Conservation (phyloP, 1,140 invertebrate species). For the Goniozus legneri region DNA sequence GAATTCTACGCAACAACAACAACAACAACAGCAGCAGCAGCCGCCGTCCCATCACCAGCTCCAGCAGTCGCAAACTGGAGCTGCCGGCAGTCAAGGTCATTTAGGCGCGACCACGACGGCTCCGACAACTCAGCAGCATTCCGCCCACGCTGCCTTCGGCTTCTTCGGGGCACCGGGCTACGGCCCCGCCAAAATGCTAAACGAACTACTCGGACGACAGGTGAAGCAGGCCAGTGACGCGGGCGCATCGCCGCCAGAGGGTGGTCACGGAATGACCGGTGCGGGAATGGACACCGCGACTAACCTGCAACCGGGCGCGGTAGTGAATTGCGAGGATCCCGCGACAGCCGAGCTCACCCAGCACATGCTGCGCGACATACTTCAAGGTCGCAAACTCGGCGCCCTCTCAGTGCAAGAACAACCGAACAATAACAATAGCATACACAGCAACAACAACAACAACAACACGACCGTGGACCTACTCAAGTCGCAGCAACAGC, state of each 20-base stretch:
- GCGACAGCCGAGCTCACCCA: conserved; percentile 67
- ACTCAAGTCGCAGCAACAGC: conserved; percentile 47
- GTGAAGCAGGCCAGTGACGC: conserved; percentile 69
- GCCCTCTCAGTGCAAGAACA: conserved; percentile 45
- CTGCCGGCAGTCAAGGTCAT: conserved; percentile 41
- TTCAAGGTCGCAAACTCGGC: conserved; percentile 74
- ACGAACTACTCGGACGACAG: conserved; percentile 75
- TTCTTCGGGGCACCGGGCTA: conserved; percentile 64
- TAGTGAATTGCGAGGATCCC: conserved; percentile 50
- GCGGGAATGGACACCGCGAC: conserved; percentile 46
- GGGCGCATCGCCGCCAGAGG: conserved; percentile 57
- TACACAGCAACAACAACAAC: conserved; percentile 54
- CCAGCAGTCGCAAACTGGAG: conserved; percentile 61
- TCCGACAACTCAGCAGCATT: conserved; percentile 47
- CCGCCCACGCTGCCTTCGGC: conserved; percentile 61
- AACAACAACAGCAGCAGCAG: conserved; percentile 15
- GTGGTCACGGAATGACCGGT: conserved; percentile 50
- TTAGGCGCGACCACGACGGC: conserved; percentile 45
- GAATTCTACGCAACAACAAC: conserved; percentile 17
- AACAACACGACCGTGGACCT: conserved; percentile 42
- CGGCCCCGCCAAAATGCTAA: conserved; percentile 79
- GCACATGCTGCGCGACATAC: conserved; percentile 78
- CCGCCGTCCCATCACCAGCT: conserved; percentile 36
- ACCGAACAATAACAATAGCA: conserved; percentile 55
- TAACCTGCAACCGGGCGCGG: conserved; percentile 53